Evolutionary conservation across 2,888 invertebrate genomes (phyloP), one percentile per base, ranked within the genome.

Genomic region (Leptinotarsa haldemani): DNA sequence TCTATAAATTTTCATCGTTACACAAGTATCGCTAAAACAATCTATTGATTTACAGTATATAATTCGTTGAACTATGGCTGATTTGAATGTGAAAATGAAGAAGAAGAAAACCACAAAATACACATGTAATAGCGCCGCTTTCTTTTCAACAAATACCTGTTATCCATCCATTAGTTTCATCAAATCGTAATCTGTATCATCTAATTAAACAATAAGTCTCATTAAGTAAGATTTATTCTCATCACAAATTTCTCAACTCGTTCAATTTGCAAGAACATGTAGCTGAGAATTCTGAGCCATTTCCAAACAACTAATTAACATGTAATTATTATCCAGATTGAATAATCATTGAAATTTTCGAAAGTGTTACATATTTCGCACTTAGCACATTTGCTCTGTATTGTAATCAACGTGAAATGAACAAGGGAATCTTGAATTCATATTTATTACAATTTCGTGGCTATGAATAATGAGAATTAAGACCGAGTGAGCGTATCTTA

Each of bases 231-330:
- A 71, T 73, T 77, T 68, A 70, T 70, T 77, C 78, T 74, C 72
- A 74, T 70, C 70, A 48, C 56, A 52, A 71, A 67, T 79, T 78
- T 78, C 77, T 73, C 78, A 79, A 79, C 64, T 70, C 70, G 69
- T 69, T 68, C 47, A 75, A 72, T 72, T 73, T 77, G 78, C 79
- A 75, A 79, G 77, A 48, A 58, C 46, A 70, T 69, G n/a, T 53
- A 78, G 71, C 77, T 80, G 81, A 79, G 81, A 81, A 80, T 77
- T 77, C 75, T 72, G 71, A 67, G 67, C 71, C 65, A 73, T 80
- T 81, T 80, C 80, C 75, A 81, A 81, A 80, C 75, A 67, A 15
- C 75, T 79, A 80, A 81, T 81, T 81, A 80, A 80, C 77, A 77
- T 78, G 74, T 75, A 75, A 75, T 75, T 72, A 75, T 70, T 67